A percentile compares a stretch with the other conserved stretches of the same genome.
Conservation (phyloP, 2,113 vertebrate species). For the Sceloporus tristichus region DNA sequence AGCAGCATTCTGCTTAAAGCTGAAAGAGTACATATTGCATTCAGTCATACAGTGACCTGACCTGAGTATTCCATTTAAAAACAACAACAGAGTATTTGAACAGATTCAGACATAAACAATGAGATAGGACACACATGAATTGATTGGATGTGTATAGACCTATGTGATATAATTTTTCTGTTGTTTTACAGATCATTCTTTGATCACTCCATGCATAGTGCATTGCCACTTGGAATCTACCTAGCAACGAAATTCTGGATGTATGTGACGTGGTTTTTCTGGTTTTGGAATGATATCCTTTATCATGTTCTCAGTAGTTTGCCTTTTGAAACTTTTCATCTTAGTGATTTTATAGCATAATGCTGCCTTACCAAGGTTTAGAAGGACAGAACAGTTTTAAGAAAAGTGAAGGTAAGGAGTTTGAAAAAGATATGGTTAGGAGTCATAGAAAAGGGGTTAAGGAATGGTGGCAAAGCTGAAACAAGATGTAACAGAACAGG, state of each 20-base stretch:
- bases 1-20: background rate
- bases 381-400: background rate
- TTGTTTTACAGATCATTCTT: conserved; percentile 93
- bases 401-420: background rate
- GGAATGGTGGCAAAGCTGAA: background rate
- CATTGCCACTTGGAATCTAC: conserved; percentile 97
- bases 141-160: background rate
- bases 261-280: conserved; percentile 99
- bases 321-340: conserved; percentile 10
- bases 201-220: conserved; percentile 99
- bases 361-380: conserved; percentile 21
- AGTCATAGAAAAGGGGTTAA: background rate
- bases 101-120: background rate
- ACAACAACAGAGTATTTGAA: background rate
- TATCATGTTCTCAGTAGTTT: conserved; percentile 46
- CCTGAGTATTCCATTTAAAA: background rate
- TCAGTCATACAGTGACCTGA: background rate
- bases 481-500: background rate
- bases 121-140: conserved; percentile 30
- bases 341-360: conserved; percentile 27
- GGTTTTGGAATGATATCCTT: conserved; percentile 99
- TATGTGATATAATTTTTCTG: background rate
- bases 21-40: background rate
- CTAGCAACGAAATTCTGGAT: conserved; percentile 99
- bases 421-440: background rate